A percentile compares a stretch with the other conserved stretches of the same genome.
Evolutionary conservation across 2,888 invertebrate genomes (phyloP).

Genomic region (Cryptocephalus moraei): DNA sequence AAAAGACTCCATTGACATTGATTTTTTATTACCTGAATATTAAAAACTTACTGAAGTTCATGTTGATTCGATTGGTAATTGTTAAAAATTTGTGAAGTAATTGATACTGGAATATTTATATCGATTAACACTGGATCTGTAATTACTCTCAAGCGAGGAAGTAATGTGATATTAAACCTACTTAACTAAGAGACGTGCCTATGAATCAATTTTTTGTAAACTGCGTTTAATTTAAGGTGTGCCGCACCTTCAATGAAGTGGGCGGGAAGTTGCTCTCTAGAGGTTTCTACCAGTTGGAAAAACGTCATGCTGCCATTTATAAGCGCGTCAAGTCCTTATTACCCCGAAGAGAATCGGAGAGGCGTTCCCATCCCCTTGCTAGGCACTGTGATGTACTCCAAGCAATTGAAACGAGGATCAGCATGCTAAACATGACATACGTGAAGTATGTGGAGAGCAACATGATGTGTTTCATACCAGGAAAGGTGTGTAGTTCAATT

Average conservation of each 20-base stretch:
- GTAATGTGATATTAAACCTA: no score
- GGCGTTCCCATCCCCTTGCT: slow-evolving; percentile 73
- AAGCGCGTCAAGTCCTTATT: slow-evolving; percentile 71
- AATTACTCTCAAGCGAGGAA: no score
- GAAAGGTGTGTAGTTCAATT: slow-evolving; percentile 53
- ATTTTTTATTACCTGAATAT: no score
- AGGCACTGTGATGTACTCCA: slow-evolving; percentile 85
- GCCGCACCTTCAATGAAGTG: slow-evolving; percentile 62
- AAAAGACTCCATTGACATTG: no score
- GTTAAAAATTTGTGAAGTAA: no score
- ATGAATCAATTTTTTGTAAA: no score
- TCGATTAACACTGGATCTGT: no score
- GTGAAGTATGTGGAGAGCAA: slow-evolving; percentile 76
- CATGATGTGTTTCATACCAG: slow-evolving; percentile 86
- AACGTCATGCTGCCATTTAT: slow-evolving; percentile 62
- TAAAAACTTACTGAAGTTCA: no score
- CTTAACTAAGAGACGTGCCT: no score
- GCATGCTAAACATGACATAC: slow-evolving; percentile 89
- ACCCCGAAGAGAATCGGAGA: slow-evolving; percentile 81
- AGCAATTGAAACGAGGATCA: slow-evolving; percentile 82
- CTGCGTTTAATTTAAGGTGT: slow-evolving; percentile 50
- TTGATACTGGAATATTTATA: no score
- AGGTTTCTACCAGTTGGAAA: slow-evolving; percentile 73
- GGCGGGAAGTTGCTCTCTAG: slow-evolving; percentile 68
- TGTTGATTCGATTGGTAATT: no score